Percentiles rank a stretch among this genome's conserved stretches.
These are phyloP conservation scores for Caenorhabditis brenneri DNA, from an alignment of 1,140 invertebrate genomes.

Conservation along the genomic window DNA sequence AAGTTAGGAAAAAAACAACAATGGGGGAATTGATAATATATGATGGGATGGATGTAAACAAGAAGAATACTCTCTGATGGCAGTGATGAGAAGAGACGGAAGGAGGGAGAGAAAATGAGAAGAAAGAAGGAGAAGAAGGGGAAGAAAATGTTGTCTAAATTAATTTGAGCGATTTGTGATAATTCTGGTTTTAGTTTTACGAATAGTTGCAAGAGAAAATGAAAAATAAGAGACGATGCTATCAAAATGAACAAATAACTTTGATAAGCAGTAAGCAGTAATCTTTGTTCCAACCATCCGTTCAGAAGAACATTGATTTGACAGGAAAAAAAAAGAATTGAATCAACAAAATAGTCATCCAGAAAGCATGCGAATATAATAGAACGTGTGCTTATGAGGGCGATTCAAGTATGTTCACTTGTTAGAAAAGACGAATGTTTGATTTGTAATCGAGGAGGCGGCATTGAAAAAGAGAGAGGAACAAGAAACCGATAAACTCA, in stretches of 20 bases:
- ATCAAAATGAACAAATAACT: no score
- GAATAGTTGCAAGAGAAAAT: not conserved
- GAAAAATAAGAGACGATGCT: not conserved
- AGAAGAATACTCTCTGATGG: no score
- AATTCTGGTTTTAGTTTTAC: constrained; percentile 29
- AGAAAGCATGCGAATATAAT: not conserved
- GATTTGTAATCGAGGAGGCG: constrained; percentile 34
- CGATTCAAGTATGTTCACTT: constrained; percentile 34
- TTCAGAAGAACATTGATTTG: not conserved
- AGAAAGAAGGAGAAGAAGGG: not conserved
- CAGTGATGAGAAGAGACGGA: not conserved
- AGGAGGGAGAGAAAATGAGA: not conserved
- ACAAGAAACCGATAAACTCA: constrained; percentile 14
- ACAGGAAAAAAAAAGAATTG: not conserved
- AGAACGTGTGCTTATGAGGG: not conserved
- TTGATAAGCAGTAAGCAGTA: no score
- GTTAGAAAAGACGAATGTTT: not conserved
- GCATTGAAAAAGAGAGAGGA: not conserved
- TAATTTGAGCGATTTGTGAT: constrained; percentile 21
- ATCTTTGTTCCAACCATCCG: no score
- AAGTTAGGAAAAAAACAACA: not conserved
- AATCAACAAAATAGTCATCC: not conserved
- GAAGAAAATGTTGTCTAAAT: not conserved
- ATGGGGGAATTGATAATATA: not conserved
- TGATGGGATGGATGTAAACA: not conserved